phyloP scores from a whole-genome alignment of 2,113 vertebrate genomes.

The Clupea harengus region DNA sequence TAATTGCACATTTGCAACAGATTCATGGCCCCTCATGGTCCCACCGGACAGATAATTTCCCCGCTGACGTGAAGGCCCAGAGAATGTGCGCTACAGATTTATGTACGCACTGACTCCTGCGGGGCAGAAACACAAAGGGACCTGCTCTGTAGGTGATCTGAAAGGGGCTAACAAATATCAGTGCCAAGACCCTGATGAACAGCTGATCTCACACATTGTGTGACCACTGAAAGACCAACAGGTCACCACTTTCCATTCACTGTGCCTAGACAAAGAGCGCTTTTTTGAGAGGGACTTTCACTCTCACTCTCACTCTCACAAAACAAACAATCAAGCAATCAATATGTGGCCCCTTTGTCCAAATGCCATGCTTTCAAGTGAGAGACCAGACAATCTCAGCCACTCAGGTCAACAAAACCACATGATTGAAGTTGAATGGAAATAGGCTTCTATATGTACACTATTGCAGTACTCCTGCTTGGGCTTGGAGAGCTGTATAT shows the following conservation, averaged over 20 bases:
- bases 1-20: slow-evolving; percentile 25
- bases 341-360: background rate
- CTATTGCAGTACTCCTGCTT: too few species aligned
- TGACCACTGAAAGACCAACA: background rate
- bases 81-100: background rate
- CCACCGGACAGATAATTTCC: slow-evolving; percentile 15
- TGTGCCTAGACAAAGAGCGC: background rate
- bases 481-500: background rate
- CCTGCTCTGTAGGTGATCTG: background rate
- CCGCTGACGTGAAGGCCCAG: background rate
- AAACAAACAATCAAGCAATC: background rate
- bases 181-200: background rate
- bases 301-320: background rate
- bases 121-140: background rate
- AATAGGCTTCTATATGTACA: background rate
- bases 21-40: background rate
- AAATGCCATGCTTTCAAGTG: background rate
- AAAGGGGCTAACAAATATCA: background rate
- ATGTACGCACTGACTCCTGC: slow-evolving; percentile 19
- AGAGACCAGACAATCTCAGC: background rate
- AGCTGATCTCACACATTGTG: background rate
- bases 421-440: background rate
- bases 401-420: background rate
- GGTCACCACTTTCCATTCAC: background rate
- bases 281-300: background rate